Evolutionary conservation across 2,888 invertebrate genomes (phyloP), one percentile per base, ranked within the genome.

Genomic region (Odontocolon sp.): DNA sequence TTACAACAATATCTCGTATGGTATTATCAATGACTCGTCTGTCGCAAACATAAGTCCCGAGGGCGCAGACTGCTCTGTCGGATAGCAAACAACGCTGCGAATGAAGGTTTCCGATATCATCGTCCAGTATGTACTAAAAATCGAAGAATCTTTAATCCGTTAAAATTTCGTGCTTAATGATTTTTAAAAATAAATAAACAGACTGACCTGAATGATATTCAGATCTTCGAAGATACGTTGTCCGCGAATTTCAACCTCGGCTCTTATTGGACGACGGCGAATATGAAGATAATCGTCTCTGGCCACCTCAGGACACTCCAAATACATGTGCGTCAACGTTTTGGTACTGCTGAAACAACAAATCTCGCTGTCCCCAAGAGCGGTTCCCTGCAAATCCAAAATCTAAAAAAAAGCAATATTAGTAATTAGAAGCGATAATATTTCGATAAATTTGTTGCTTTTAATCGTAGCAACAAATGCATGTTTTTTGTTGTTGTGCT

Each of bases 311-410:
- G 92, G 92, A 67, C 91, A 92, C 75, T 93, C 92, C 38, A 93
- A 83, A 64, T 92, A 91, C 2, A 93, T 84, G 82, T 92, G 92
- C 45, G 91, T 91, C 16, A 93, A 87, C 3, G 91, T 91, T 69
- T 90, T 88, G 47, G 92, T 91, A 23, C 91, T 91, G 84, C 92
- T 92, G 75, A 93, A 93, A 81, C 93, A 93, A 77, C 92, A 91
- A n/a, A 93, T 87, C 84, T 93, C 93, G 23, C 92, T 92, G 79
- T 93, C 93, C n/a, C 92, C 92, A 4, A 93, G 90, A 5, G 91
- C 91, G 2, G 93, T 93, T 76, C 92, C 90, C 52, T 93, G 90
- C 70, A 93, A 86, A 84, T 93, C 93, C 64, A 93, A 87, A 74
- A 91, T 88, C 93, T 92, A 73, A 50, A 33, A 11, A 6, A 76